Evolutionary conservation across 23 tunicate genomes (phyloP).

Genomic region (Trididemnum clinides): DNA sequence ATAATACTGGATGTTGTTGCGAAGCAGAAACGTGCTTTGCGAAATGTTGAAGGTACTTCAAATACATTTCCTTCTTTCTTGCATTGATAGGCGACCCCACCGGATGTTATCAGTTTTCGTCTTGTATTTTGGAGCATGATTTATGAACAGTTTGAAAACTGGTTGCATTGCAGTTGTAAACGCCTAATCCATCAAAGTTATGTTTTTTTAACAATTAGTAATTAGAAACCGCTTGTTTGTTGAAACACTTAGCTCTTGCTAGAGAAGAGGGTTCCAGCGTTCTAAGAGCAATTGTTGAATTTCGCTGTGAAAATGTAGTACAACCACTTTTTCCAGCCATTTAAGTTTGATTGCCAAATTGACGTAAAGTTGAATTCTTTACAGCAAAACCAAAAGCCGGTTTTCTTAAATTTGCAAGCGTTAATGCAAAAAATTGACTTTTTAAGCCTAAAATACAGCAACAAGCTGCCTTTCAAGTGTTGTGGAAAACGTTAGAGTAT

Average conservation of each 20-base stretch:
- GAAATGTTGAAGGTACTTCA: background rate
- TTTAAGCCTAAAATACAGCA: background rate
- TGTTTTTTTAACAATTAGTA: background rate
- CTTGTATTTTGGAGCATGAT: background rate
- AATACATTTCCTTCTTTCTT: background rate
- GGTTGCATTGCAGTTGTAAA: background rate
- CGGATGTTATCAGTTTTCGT: background rate
- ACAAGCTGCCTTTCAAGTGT: background rate
- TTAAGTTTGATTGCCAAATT: background rate
- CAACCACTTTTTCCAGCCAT: background rate
- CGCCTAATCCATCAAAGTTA: background rate
- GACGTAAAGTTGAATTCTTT: background rate
- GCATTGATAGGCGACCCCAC: background rate
- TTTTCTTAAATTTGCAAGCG: background rate
- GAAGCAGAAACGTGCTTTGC: background rate
- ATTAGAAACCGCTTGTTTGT: background rate
- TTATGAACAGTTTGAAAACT: background rate
- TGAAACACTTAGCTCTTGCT: background rate
- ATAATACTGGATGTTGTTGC: background rate
- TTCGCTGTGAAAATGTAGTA: background rate
- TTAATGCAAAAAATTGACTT: background rate
- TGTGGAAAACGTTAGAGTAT: background rate
- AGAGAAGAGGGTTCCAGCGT: background rate
- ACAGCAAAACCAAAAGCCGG: background rate
- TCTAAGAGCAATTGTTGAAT: background rate